Percentiles rank a stretch among this genome's conserved stretches.
Conservation (phyloP, 2,888 invertebrate species). For the Amphipoea oculea region DNA sequence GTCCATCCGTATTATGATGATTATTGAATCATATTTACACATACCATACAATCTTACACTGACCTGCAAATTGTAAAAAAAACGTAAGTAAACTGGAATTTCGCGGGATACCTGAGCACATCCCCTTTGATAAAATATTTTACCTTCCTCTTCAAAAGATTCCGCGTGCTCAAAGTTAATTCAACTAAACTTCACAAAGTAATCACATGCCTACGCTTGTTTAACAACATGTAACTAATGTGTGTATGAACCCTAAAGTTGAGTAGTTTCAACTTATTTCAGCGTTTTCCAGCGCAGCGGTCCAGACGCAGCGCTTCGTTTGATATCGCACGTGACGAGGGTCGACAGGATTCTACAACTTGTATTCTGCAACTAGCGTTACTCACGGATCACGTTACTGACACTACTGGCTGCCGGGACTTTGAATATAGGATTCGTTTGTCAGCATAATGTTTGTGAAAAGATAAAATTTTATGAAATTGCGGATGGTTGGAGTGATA, state of each 20-base stretch:
- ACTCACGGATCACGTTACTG: neutral
- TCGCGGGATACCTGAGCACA: neutral
- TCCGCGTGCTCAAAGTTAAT: constrained; percentile 6
- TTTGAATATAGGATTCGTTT: constrained; percentile 36
- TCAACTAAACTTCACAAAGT: constrained; percentile 20
- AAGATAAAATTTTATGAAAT: constrained; percentile 37
- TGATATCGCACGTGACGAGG: constrained; percentile 64
- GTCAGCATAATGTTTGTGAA: constrained; percentile 39
- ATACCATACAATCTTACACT: neutral
- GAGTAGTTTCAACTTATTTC: constrained; percentile 51
- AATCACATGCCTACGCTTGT: constrained; percentile 2
- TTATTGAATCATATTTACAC: neutral
- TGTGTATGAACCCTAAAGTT: constrained; percentile 62
- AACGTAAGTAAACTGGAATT: neutral
- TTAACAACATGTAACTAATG: constrained; percentile 22
- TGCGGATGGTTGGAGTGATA: constrained; percentile 5
- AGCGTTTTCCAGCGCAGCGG: constrained; percentile 70
- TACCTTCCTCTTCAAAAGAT: constrained; percentile 2
- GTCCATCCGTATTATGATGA: too few relatives aligned
- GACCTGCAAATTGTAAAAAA: neutral
- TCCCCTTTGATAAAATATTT: neutral
- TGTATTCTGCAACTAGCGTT: neutral
- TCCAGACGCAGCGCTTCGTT: constrained; percentile 65
- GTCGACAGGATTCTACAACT: constrained; percentile 46
- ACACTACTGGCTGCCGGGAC: neutral